Conservation (phyloP, 2,113 vertebrate genomes). For the Corvus moneduloides region DNA sequence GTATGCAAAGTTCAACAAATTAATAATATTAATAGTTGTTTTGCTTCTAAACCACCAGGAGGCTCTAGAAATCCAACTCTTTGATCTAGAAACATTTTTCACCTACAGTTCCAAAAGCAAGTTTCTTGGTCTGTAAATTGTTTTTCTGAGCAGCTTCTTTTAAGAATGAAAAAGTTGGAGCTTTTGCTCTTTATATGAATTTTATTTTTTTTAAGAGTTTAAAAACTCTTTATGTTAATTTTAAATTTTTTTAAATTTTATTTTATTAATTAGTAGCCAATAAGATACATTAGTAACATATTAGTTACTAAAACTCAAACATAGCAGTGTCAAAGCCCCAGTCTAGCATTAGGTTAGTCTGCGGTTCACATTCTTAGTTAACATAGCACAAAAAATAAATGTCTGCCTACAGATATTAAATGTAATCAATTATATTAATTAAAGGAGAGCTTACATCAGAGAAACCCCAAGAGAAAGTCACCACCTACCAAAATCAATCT, state of each 20-base stretch:
- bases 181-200: not conserved
- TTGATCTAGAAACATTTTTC: not conserved
- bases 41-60: conserved; percentile 67
- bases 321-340: not conserved
- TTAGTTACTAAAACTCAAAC: not conserved
- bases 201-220: not conserved
- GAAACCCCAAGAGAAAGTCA: not conserved
- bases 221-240: not conserved
- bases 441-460: not conserved
- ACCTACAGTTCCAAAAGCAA: not conserved
- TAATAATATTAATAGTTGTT: conserved; percentile 22
- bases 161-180: not conserved
- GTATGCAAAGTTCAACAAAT: not conserved
- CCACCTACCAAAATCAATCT: not conserved
- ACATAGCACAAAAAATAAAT: not conserved
- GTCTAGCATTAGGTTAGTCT: not conserved
- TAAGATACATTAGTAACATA: not conserved
- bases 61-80: conserved; percentile 62
- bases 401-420: not conserved
- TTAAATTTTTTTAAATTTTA: not conserved
- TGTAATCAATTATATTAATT: not conserved
- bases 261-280: not conserved
- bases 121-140: not conserved
- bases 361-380: not conserved
- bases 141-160: not conserved